These are phyloP conservation scores for Iphiclides podalirius DNA, from an alignment of 2,888 invertebrate species.

Conservation along the genomic window DNA sequence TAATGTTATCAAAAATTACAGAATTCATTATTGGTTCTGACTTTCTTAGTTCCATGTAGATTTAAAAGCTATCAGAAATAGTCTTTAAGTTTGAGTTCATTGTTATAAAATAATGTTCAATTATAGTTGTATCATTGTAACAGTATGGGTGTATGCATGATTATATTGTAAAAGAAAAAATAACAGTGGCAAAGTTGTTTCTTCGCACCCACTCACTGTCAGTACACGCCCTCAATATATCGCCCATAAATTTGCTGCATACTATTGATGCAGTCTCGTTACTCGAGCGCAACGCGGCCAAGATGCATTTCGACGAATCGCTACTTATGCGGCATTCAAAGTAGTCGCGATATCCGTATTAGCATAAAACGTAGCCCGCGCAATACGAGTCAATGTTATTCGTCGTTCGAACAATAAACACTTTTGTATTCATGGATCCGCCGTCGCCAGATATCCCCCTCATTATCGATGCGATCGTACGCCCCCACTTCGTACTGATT, in stretches of 20 bases:
- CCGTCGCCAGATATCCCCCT: background rate
- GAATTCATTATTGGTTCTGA: too few relatives aligned
- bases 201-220: too few relatives aligned
- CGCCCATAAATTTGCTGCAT: too few relatives aligned
- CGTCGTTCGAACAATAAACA: slow-evolving; percentile 1
- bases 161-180: too few relatives aligned
- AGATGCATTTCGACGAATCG: background rate
- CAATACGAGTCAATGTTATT: background rate
- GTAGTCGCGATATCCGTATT: background rate
- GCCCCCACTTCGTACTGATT: slow-evolving; percentile 1
- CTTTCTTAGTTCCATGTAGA: too few relatives aligned
- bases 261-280: background rate
- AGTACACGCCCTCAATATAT: too few relatives aligned
- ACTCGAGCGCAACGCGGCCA: background rate
- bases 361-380: background rate
- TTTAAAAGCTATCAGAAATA: too few relatives aligned
- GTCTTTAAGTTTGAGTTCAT: too few relatives aligned
- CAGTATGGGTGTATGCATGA: too few relatives aligned
- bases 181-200: too few relatives aligned
- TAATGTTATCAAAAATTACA: too few relatives aligned
- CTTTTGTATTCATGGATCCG: slow-evolving; percentile 11
- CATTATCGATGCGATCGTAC: background rate
- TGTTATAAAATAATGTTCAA: background rate
- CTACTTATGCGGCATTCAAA: slow-evolving; percentile 8
- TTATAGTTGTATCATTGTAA: too few relatives aligned